Percentiles rank a stretch among this genome's conserved stretches.
phyloP scores from a whole-genome alignment of 2,888 invertebrate genomes.

The Lepidonotus clava region DNA sequence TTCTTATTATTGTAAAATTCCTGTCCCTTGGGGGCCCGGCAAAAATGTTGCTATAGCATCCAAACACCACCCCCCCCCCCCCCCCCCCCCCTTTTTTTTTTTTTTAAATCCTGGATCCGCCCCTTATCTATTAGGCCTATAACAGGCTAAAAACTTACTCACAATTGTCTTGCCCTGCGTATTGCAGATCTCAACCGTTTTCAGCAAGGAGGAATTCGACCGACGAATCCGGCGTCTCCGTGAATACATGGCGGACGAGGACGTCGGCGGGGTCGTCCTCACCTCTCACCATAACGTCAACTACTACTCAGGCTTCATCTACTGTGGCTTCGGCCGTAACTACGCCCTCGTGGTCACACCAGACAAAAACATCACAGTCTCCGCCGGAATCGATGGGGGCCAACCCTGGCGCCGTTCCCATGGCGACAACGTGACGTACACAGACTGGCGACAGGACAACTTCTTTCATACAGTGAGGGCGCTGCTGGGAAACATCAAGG shows the following conservation, averaged over 20 bases:
- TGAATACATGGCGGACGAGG: constrained; percentile 45
- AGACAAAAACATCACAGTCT: constrained; percentile 23
- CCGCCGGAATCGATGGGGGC: constrained; percentile 60
- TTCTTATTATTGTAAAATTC: too few species aligned
- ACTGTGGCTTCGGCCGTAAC: constrained; percentile 57
- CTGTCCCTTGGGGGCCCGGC: too few species aligned
- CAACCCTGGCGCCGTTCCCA: constrained; percentile 59
- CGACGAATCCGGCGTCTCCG: constrained; percentile 50
- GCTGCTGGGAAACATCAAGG: neutral
- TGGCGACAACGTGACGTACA: constrained; percentile 60
- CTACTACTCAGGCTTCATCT: constrained; percentile 61
- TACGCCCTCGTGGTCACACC: constrained; percentile 59
- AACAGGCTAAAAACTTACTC: neutral
- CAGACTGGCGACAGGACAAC: constrained; percentile 62
- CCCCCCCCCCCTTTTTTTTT: too few species aligned
- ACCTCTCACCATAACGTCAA: constrained; percentile 62
- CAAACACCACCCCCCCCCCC: neutral
- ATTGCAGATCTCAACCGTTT: constrained; percentile 50
- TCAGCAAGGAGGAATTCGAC: constrained; percentile 51
- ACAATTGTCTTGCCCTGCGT: neutral
- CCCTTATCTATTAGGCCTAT: neutral
- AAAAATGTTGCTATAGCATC: neutral
- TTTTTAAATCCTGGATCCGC: too few species aligned
- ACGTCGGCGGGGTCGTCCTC: constrained; percentile 53
- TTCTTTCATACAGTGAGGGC: constrained; percentile 56